Percentiles rank a stretch among this genome's conserved stretches.
These are phyloP conservation scores for Drosophila demipolita DNA, from an alignment of 2,888 invertebrate genomes.

Conservation along the genomic window DNA sequence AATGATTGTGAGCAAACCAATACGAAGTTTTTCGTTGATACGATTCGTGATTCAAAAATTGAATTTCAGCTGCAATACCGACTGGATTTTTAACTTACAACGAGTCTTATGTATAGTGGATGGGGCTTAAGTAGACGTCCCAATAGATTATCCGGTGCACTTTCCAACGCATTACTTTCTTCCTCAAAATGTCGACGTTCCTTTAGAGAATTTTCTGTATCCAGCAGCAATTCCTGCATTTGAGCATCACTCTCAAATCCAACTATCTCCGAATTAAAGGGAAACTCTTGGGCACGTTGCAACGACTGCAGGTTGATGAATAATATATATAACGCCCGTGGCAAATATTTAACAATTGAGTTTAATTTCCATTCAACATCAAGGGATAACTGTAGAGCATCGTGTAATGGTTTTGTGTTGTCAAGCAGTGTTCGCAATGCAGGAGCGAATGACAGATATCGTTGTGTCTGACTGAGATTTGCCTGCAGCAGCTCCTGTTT, in stretches of 20 bases:
- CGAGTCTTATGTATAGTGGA: conserved; percentile 59
- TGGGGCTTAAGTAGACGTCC: conserved; percentile 44
- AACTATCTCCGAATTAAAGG: conserved; percentile 51
- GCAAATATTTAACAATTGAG: conserved; percentile 90
- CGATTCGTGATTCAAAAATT: not conserved
- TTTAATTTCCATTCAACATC: conserved; percentile 92
- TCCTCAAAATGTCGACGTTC: conserved; percentile 30
- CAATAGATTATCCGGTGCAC: conserved; percentile 13
- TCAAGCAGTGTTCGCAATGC: conserved; percentile 90
- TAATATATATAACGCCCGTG: conserved; percentile 93
- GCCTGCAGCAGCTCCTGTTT: conserved; percentile 92
- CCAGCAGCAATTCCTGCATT: conserved; percentile 55
- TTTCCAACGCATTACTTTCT: conserved; percentile 11
- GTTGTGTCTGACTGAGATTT: conserved; percentile 90
- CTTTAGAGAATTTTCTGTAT: conserved; percentile 24
- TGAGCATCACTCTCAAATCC: conserved; percentile 67
- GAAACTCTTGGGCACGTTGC: conserved; percentile 42
- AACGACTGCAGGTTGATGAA: conserved; percentile 91
- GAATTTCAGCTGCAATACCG: not conserved
- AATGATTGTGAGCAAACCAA: not conserved
- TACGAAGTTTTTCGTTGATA: not conserved
- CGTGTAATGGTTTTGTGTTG: conserved; percentile 95
- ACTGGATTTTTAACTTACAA: conserved; percentile 35
- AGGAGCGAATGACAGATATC: conserved; percentile 93
- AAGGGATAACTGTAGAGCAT: conserved; percentile 92